Percentiles rank a stretch among this genome's conserved stretches.
These are phyloP conservation scores for Eriosoma lanigerum DNA, from an alignment of 1,140 invertebrate species.

Conservation along the genomic window DNA sequence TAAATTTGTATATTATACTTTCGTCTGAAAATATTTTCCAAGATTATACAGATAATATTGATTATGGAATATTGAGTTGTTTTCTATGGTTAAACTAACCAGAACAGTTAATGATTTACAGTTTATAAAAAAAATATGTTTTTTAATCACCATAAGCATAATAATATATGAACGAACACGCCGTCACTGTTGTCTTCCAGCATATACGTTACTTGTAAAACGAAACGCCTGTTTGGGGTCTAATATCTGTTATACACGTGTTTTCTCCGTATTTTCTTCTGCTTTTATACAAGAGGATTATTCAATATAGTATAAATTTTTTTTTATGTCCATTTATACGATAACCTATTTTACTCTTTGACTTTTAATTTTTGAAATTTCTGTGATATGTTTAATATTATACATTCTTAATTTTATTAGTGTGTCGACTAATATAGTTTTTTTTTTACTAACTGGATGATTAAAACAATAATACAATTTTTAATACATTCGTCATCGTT, in stretches of 20 bases:
- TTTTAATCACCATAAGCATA: constrained; percentile 34
- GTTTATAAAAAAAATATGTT: constrained; percentile 1
- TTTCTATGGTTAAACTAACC: constrained; percentile 24
- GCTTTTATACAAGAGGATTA: not conserved
- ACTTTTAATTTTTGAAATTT: constrained; percentile 32
- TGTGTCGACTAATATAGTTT: not conserved
- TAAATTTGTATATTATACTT: not conserved
- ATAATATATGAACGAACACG: not conserved
- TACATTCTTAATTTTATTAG: not conserved
- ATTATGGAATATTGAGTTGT: not conserved
- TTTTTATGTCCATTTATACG: not conserved
- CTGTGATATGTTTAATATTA: not conserved
- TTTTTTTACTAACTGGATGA: not conserved
- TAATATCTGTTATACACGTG: constrained; percentile 29
- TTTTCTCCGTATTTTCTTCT: not conserved
- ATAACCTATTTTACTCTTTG: constrained; percentile 30
- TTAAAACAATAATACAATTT: not conserved
- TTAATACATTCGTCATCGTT: constrained; percentile 22
- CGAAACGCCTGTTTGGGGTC: constrained; percentile 23
- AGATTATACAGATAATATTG: too few relatives aligned
- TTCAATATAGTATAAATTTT: not conserved
- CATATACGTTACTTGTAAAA: constrained; percentile 12
- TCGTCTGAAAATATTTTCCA: not conserved
- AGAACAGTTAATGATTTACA: constrained; percentile 9
- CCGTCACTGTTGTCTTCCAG: not conserved